Base-by-base conservation (phyloP, 2,888 invertebrate genomes). In the Melanargia galathea region DNA sequence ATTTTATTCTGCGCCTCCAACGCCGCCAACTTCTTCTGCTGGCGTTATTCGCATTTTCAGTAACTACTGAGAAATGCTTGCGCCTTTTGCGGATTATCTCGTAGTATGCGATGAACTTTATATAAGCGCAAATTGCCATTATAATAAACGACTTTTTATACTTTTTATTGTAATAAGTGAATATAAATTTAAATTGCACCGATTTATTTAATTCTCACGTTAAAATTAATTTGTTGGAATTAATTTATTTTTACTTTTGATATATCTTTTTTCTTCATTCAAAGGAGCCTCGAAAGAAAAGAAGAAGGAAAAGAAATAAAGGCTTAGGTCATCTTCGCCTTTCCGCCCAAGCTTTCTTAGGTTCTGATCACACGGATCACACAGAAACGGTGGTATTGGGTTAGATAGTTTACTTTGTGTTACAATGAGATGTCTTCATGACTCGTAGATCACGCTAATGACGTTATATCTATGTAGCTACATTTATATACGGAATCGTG, bases 371-470 rank as follows among this genome's bases (percentile, higher is more conserved):
- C n/a, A n/a, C n/a, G n/a, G n/a, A n/a, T n/a, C n/a, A n/a, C n/a
- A n/a, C n/a, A n/a, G 24, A 26, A 26, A 26, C 5, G 24, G 24
- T 26, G 24, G 24, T 5, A 30, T 30, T 30, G 30, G 30, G 30
- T 30, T 30, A 30, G 30, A 16, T 18, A 16, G 43, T 2, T 8
- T 43, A 16, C 16, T 18, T 18, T 43, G 8, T 18, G 8, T 16
- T 18, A 18, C 40, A 16, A 7, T 2, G 18, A 48, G 24, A 22
- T n/a, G 6, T 24, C 8, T 46, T 46, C 7, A 48, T 24, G n/a
- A n/a, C n/a, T 48, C 22, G 24, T 22, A 22, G 46, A 48, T 48
- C 22, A 24, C n/a, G 46, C 6, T 48, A 48, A 48, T 24, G 46
- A 13, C 22, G 13, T 48, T 48, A n/a, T 52, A 48, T 16, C 11